Percentiles rank a stretch among this genome's conserved stretches.
Evolutionary conservation across 2,797 vertebrate genomes (phyloP).

Genomic region (Sylvia borin): DNA sequence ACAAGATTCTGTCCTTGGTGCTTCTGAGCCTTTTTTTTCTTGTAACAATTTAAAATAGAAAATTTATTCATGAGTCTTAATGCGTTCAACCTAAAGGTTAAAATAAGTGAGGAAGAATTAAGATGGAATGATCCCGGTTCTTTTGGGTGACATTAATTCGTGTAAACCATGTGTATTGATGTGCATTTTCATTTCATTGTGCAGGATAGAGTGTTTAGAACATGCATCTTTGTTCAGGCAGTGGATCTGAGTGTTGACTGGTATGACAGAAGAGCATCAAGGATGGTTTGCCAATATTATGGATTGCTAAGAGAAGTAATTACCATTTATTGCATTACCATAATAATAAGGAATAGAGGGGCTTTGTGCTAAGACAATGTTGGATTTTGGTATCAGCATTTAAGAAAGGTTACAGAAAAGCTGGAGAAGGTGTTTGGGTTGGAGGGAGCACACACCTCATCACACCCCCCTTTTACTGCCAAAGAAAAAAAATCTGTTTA

Average conservation of each 20-base stretch:
- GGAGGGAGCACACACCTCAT: neutral
- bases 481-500: neutral
- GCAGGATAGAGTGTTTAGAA: neutral
- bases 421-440: neutral
- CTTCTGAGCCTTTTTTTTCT: neutral
- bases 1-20: neutral
- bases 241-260: neutral
- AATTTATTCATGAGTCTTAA: neutral
- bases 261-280: neutral
- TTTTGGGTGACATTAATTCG: neutral
- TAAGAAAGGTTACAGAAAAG: neutral
- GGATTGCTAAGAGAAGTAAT: neutral
- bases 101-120: neutral
- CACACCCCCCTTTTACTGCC: neutral
- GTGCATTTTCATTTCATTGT: neutral
- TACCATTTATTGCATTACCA: neutral
- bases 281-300: neutral
- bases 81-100: neutral
- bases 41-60: neutral
- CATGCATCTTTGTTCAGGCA: neutral
- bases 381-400: neutral
- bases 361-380: neutral
- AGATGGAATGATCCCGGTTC: neutral
- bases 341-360: neutral
- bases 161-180: neutral